Conservation (phyloP, 53 echinoderm and acorn worm species). For the Stichopus horrens region DNA sequence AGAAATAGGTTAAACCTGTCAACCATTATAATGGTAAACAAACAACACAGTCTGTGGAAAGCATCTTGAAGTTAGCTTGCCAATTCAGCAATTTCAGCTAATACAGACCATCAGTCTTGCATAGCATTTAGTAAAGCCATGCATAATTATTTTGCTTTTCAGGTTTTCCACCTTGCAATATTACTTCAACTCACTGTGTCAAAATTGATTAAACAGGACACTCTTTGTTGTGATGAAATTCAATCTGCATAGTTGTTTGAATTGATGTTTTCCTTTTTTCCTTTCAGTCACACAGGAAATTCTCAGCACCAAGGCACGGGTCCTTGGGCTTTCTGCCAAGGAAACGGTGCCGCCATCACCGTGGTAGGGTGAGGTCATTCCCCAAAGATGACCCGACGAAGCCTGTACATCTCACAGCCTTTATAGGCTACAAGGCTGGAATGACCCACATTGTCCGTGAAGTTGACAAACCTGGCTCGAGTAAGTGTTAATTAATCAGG, state of each 20-base stretch:
- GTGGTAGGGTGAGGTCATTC: constrained; percentile 97
- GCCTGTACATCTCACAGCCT: constrained; percentile 93
- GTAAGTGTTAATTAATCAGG: constrained; percentile 55
- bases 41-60: too few relatives aligned
- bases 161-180: neutral
- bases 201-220: neutral
- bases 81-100: too few relatives aligned
- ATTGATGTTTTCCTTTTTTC: neutral
- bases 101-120: too few relatives aligned
- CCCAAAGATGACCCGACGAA: constrained; percentile 96
- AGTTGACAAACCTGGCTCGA: constrained; percentile 98
- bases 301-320: constrained; percentile 98
- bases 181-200: too few relatives aligned
- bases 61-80: too few relatives aligned
- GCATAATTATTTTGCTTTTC: too few relatives aligned
- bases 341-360: constrained; percentile 85
- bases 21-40: too few relatives aligned
- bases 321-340: constrained; percentile 98
- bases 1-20: too few relatives aligned
- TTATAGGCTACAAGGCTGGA: constrained; percentile 99
- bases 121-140: too few relatives aligned
- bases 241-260: neutral
- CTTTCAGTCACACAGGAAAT: constrained; percentile 91
- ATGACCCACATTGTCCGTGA: constrained; percentile 95
- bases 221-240: neutral